These are phyloP conservation scores for Stictonetta naevosa DNA, from an alignment of 2,113 vertebrate species.

Conservation along the genomic window DNA sequence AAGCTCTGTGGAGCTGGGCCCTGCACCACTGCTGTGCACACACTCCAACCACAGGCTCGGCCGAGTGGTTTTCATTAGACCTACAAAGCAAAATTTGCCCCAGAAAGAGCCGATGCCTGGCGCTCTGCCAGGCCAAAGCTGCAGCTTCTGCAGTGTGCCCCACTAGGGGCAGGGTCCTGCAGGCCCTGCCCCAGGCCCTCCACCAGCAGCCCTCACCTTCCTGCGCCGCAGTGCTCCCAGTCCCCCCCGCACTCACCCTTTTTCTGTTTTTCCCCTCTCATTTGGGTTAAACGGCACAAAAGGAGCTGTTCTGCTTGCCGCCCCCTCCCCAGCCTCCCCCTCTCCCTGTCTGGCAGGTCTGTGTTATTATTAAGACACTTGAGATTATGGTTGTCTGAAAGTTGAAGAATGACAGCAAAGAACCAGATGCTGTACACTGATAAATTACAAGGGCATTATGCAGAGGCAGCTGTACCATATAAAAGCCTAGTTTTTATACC, in stretches of 20 bases:
- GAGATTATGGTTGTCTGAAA: slow-evolving; percentile 73
- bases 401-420: slow-evolving; percentile 65
- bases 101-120: neutral
- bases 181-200: neutral
- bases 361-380: slow-evolving; percentile 74
- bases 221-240: neutral
- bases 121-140: neutral
- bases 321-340: neutral
- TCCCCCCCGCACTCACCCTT: neutral
- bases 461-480: slow-evolving; percentile 68
- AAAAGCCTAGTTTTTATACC: slow-evolving; percentile 54
- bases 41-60: neutral
- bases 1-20: neutral
- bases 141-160: neutral
- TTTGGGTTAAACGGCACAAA: slow-evolving; percentile 25
- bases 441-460: slow-evolving; percentile 73
- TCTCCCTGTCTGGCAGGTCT: slow-evolving; percentile 64
- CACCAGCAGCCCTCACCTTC: neutral
- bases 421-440: slow-evolving; percentile 69
- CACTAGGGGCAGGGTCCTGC: neutral
- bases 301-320: slow-evolving; percentile 4
- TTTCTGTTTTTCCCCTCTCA: neutral
- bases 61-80: neutral
- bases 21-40: accelerated
- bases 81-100: neutral